Base-by-base conservation (phyloP, 1,140 invertebrate species). In the Babylonia areolata region DNA sequence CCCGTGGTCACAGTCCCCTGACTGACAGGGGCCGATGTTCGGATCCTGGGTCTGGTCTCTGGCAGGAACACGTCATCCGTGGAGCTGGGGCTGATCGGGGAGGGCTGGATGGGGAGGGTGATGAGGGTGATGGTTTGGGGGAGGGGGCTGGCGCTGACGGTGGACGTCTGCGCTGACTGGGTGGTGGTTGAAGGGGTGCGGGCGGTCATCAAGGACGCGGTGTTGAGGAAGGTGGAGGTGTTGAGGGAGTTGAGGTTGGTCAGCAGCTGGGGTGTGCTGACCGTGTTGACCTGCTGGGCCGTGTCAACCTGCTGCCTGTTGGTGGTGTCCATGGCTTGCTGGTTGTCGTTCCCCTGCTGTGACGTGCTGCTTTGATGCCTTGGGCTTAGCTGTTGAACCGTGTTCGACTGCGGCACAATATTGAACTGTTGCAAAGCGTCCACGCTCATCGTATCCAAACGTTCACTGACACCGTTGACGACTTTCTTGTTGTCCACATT, bases 61-160 rank as follows among this genome's bases (percentile, higher is more conserved):
- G 82, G 31, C 46, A 84, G 58, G n/a, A 84, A 84, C 40, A 84
- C 64, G 64, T 84, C 82, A 39, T 84, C 82, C 12, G 39, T 31
- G 58, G 69, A 42, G 23, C n/a, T 58, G 15, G 28, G 31, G 33
- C n/a, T 33, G 1, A 40, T 73, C 1, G 71, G 64, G 17, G 82
- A 15, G 17, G 54, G 81, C 2, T 84, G 82, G 20, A 84, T 23
- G 0, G 82, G 82, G n/a, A 84, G 64, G 28, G 82, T 84, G 20
- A 84, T 37, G 20, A 84, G 33, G n/a, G 82, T 84, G 64, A 84
- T 40, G 31, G 82, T 40, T 17, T 73, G 82, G 11, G 64, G 37
- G 6, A 28, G 23, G 9, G 69, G 6, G 33, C 28, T 73, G 17
- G 37, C 28, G 20, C 28, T 46, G 5, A 64, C 5, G 31, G 58